Percentiles rank a stretch among this genome's conserved stretches.
Evolutionary conservation across 2,797 vertebrate genomes (phyloP).

Genomic region (Labeo calbasu): DNA sequence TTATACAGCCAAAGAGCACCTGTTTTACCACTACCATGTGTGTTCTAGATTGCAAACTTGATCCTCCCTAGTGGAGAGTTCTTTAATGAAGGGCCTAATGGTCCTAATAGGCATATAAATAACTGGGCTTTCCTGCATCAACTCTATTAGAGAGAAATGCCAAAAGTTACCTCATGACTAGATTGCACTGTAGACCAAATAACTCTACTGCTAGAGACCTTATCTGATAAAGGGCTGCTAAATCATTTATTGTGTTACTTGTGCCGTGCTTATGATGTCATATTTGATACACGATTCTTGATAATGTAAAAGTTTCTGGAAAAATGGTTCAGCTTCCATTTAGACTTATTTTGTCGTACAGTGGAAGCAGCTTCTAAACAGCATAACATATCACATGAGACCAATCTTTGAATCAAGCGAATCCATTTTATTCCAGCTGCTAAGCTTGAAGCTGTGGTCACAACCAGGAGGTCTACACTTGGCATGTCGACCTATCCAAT

Average conservation of each 20-base stretch:
- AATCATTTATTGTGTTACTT: conserved; percentile 51
- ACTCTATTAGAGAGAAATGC: conserved; percentile 43
- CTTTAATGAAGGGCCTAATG: conserved; percentile 57
- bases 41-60: conserved; percentile 52
- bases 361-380: neutral
- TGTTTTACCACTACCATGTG: conserved; percentile 53
- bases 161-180: conserved; percentile 56
- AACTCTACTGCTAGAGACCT: conserved; percentile 51
- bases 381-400: neutral
- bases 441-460: neutral
- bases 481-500: conserved; percentile 21
- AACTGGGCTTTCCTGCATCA: conserved; percentile 53
- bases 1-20: conserved; percentile 45
- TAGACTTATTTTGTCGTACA: neutral
- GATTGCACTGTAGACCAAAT: conserved; percentile 55
- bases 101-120: conserved; percentile 57
- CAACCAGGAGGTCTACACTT: neutral
- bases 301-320: neutral
- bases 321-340: neutral
- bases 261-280: neutral
- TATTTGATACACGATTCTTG: neutral
- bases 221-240: conserved; percentile 48
- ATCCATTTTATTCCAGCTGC: conserved; percentile 18
- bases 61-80: conserved; percentile 50
- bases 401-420: conserved; percentile 11